Evolutionary conservation across 2,888 invertebrate genomes (phyloP).

Genomic region (Diaprepes abbreviatus): DNA sequence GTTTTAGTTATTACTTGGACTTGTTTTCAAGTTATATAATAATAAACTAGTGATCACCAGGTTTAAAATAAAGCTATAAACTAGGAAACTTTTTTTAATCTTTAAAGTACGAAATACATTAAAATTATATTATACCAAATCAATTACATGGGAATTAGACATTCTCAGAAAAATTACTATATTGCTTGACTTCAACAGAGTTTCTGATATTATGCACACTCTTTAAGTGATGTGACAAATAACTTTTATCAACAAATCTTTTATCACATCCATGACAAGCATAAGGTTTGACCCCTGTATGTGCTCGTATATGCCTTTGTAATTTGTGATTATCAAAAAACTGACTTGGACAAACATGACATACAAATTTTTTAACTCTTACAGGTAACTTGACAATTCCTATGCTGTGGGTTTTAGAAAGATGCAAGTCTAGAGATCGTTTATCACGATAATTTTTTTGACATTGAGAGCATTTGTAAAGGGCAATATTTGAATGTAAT

Average conservation of each 20-base stretch:
- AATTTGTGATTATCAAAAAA: constrained; percentile 59
- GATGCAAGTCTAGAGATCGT: constrained; percentile 66
- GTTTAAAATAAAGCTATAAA: too few species aligned
- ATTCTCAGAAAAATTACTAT: neutral
- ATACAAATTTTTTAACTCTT: constrained; percentile 63
- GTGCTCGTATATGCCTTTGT: constrained; percentile 58
- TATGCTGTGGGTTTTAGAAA: constrained; percentile 68
- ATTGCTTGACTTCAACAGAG: neutral
- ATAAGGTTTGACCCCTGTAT: constrained; percentile 58
- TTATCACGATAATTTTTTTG: constrained; percentile 69
- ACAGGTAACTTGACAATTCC: constrained; percentile 61
- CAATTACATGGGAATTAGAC: too few species aligned
- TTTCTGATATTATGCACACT: constrained; percentile 45
- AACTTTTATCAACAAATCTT: constrained; percentile 59
- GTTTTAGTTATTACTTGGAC: too few species aligned
- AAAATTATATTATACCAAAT: too few species aligned
- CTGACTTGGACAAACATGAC: constrained; percentile 64
- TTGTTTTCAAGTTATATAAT: too few species aligned
- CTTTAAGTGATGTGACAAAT: constrained; percentile 58
- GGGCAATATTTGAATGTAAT: constrained; percentile 56
- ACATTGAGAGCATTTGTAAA: constrained; percentile 68
- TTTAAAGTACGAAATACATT: too few species aligned
- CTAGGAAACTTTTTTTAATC: too few species aligned
- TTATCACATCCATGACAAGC: constrained; percentile 57
- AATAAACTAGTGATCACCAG: too few species aligned